Base-by-base conservation (phyloP, 1,140 invertebrate species). In the Caenorhabditis inopinata region DNA sequence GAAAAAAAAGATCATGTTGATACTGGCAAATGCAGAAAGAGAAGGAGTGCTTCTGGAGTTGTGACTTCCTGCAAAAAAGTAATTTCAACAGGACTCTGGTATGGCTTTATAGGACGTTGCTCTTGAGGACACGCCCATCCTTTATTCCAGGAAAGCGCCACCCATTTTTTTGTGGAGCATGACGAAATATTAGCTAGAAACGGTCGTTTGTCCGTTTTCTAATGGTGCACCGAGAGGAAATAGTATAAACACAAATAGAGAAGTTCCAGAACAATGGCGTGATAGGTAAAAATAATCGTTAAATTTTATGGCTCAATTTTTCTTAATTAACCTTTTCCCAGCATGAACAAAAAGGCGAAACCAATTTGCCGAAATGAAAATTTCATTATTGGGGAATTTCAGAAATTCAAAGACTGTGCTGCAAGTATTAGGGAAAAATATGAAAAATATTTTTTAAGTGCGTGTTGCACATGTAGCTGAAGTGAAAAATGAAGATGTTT, bases 151-250 rank as follows among this genome's bases (percentile, higher is more conserved):
- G n/a, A 9, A 18, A 68, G 58, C 58, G 21, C 58, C 58, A 5
- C 58, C 58, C 27, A 58, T 27, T 68, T 42, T 42, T 35, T 29
- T n/a, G 58, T 42, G n/a, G 9, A 68, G 58, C 58, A 68, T 68
- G 58, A 68, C 58, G 5, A 38, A 38, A 38, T 21, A 21, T 29
- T 9, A 3, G n/a, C 29, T 12, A 16, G 58, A 68, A 35, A 68
- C 58, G 58, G 58, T 68, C 58, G 58, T 68, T 68, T 42, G 58
- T n/a, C 32, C 58, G 32, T 68, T 68, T 68, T 42, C 27, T 68
- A 42, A 68, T 68, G n/a, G 25, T n/a, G 5, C n/a, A n/a, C 7
- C 2, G 5, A 1, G 2, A 18, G 23, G n/a, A 68, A 68, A 68
- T 68, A 68, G 58, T 68, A 12, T 42, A 16, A 1, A 11, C 6